Conservation (phyloP, 35 echinoderm and acorn worm genomes). For the Patiria miniata region DNA sequence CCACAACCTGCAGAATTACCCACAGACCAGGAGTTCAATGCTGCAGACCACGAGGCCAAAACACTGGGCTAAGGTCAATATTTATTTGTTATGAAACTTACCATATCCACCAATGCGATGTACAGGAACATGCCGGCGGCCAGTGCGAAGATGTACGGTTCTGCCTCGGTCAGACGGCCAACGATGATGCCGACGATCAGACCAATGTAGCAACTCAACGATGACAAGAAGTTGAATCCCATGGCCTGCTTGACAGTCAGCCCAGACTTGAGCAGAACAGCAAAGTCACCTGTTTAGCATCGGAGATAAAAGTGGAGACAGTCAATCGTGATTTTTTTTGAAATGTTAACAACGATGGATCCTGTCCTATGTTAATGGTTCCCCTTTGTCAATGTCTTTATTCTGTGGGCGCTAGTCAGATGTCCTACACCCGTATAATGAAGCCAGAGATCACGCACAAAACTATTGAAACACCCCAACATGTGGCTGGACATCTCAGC, state of each 20-base stretch:
- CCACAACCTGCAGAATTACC: too few relatives aligned
- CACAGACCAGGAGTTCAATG: too few relatives aligned
- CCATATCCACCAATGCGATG: conserved; percentile 40
- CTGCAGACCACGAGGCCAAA: too few relatives aligned
- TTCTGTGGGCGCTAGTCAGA: conserved; percentile 6
- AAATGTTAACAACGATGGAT: conserved; percentile 12
- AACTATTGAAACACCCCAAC: too few relatives aligned
- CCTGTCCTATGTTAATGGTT: background rate
- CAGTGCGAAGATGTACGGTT: conserved; percentile 33
- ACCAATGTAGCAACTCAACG: conserved; percentile 27
- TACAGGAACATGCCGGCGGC: conserved; percentile 47
- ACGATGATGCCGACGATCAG: conserved; percentile 29
- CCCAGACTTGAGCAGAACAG: conserved; percentile 46
- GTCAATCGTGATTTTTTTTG: background rate
- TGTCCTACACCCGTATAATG: background rate
- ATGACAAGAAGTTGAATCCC: conserved; percentile 40
- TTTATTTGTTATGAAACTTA: background rate
- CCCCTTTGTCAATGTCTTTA: background rate
- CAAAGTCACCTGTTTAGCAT: conserved; percentile 50
- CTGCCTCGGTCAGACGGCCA: background rate
- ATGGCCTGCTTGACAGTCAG: conserved; percentile 35
- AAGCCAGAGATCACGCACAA: too few relatives aligned
- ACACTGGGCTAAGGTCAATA: too few relatives aligned
- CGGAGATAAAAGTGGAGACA: background rate
- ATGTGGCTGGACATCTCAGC: too few relatives aligned